Base-by-base conservation (phyloP, 2,888 invertebrate genomes). In the Mythimna impura region DNA sequence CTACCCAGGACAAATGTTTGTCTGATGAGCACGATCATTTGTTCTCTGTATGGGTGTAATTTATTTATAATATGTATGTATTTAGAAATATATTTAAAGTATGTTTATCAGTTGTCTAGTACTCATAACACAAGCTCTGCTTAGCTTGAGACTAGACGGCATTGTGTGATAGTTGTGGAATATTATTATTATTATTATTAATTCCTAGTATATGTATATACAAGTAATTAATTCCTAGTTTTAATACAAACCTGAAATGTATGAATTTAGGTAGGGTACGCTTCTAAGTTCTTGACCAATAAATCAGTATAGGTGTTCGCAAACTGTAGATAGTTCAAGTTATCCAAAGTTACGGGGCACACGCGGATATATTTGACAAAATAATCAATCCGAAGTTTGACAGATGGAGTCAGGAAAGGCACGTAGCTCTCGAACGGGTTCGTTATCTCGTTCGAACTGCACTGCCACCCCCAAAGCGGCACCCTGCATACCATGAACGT, bases 351-450 rank as follows among this genome's bases (percentile, higher is more conserved):
- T 73, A 61, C 60, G 47, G 36, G 25, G 40, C 70, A 73, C 58
- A 81, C 73, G 76, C 69, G 72, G 77, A 83, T 88, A 89, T 89
- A 89, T 92, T 91, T 89, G 89, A 87, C 90, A 92, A 83, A 92
- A 91, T 91, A 91, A 93, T 94, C 92, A 93, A 91, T 92, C 88
- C 86, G 71, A 93, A 93, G 87, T 94, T 93, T 93, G 92, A 92
- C 90, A 90, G 90, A 89, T 87, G 89, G 87, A 89, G 86, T 85
- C 86, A 84, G 86, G 86, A 82, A 87, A 85, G 87, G 90, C 94
- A 93, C 94, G 94, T 93, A 91, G 86, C 81, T 72, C 65, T 76
- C 80, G 80, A 81, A 81, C 83, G 78, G 89, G 89, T 93, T 93
- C 93, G 94, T 94, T 93, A 93, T 92, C 92, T 91, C 90, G 89